Evolutionary conservation across 2,888 invertebrate genomes (phyloP).

Genomic region (Troglohyphantes excavatus): DNA sequence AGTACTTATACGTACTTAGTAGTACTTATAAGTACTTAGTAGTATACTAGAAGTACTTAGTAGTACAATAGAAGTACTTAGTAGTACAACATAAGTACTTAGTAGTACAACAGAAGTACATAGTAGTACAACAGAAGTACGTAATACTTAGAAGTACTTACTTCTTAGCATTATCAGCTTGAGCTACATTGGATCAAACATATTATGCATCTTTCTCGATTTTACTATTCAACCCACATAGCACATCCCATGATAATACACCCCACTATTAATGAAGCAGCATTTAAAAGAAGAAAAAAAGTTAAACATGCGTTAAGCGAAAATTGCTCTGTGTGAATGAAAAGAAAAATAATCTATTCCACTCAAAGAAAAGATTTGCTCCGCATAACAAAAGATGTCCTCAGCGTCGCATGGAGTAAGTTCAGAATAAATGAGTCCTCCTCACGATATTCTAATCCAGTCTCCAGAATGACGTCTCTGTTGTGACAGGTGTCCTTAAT

Average conservation of each 20-base stretch:
- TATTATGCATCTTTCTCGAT: neutral
- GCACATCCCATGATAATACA: neutral
- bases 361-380: neutral
- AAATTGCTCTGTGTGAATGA: neutral
- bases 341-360: conserved; percentile 6
- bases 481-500: conserved; percentile 66
- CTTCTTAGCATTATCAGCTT: too few relatives aligned
- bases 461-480: conserved; percentile 43
- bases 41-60: too few relatives aligned
- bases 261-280: neutral
- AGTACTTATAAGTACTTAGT: too few relatives aligned
- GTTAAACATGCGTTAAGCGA: neutral
- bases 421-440: conserved; percentile 61
- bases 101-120: too few relatives aligned
- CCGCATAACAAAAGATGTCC: conserved; percentile 33
- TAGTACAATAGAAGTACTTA: too few relatives aligned
- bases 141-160: too few relatives aligned
- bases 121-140: too few relatives aligned
- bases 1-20: too few relatives aligned
- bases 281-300: neutral
- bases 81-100: too few relatives aligned
- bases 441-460: conserved; percentile 36
- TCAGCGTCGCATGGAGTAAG: conserved; percentile 14
- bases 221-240: neutral
- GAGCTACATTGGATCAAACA: too few relatives aligned